These are phyloP conservation scores for Urosaurus nigricauda DNA, from an alignment of 2,797 vertebrate genomes.

Conservation along the genomic window DNA sequence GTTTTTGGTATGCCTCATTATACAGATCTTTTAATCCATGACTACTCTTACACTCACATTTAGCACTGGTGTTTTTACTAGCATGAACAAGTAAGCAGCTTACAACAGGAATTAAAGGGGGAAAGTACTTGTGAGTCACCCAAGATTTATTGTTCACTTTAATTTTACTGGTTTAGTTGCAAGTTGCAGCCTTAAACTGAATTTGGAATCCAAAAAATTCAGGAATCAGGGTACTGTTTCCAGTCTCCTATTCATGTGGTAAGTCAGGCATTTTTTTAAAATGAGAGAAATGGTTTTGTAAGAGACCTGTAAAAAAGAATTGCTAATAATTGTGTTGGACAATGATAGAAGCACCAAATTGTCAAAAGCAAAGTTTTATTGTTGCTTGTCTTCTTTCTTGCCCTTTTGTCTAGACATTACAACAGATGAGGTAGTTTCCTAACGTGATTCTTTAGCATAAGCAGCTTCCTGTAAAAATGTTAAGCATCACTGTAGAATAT, in stretches of 20 bases:
- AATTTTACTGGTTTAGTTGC: not conserved
- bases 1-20: too few species aligned
- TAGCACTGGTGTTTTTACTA: too few species aligned
- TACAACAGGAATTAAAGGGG: too few species aligned
- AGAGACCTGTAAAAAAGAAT: not conserved
- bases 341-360: not conserved
- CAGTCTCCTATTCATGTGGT: not conserved
- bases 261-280: conserved; percentile 7
- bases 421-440: conserved; percentile 1
- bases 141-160: not conserved
- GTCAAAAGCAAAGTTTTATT: conserved; percentile 16
- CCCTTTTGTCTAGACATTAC: conserved; percentile 2
- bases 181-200: not conserved
- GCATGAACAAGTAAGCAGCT: too few species aligned
- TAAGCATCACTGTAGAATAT: not conserved
- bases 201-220: not conserved
- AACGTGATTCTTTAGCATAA: not conserved
- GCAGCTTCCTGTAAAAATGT: conserved; percentile 23
- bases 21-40: too few species aligned
- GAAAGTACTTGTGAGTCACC: not conserved
- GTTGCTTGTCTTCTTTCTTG: conserved; percentile 8
- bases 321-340: accelerated
- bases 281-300: not conserved
- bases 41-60: too few species aligned
- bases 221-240: not conserved